Percentiles rank a stretch among this genome's conserved stretches.
Evolutionary conservation across 1,140 invertebrate genomes (phyloP).

Genomic region (Psilanteris sp.): DNA sequence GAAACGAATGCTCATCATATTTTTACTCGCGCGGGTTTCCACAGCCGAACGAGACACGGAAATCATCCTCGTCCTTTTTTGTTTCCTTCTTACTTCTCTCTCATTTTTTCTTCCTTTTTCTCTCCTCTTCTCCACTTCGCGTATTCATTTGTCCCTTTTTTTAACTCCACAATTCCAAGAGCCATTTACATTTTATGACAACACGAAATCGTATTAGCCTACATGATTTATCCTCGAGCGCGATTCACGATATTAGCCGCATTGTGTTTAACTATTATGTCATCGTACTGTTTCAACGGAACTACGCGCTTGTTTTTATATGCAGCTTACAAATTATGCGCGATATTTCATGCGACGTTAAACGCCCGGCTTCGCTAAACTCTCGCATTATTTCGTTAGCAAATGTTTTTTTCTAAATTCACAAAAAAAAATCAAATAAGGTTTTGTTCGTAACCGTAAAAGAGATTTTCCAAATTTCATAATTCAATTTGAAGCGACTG

Average conservation of each 20-base stretch:
- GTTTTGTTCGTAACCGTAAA: too few relatives aligned
- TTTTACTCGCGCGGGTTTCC: conserved; percentile 78
- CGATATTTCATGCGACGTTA: conserved; percentile 30
- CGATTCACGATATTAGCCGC: conserved; percentile 56
- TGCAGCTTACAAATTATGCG: conserved; percentile 29
- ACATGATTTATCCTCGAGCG: conserved; percentile 54
- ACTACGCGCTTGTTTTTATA: conserved; percentile 15
- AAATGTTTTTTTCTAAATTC: too few relatives aligned
- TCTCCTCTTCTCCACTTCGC: conserved; percentile 2
- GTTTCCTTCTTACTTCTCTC: conserved; percentile 11
- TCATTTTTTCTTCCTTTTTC: conserved; percentile 10
- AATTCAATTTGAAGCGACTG: too few relatives aligned
- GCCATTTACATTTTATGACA: conserved; percentile 66
- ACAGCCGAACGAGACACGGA: conserved; percentile 65
- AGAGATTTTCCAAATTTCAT: too few relatives aligned
- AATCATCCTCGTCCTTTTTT: conserved; percentile 56
- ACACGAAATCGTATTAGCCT: conserved; percentile 61
- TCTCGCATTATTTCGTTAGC: too few relatives aligned
- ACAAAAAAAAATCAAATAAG: too few relatives aligned
- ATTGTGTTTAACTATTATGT: conserved; percentile 64
- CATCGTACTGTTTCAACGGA: conserved; percentile 52
- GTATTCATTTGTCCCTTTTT: conserved; percentile 2
- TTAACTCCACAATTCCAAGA: conserved; percentile 57
- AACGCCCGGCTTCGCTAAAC: background rate
- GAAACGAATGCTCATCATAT: conserved; percentile 81